Evolutionary conservation across 2,113 vertebrate genomes (phyloP).

Genomic region (Antigone vipio): DNA sequence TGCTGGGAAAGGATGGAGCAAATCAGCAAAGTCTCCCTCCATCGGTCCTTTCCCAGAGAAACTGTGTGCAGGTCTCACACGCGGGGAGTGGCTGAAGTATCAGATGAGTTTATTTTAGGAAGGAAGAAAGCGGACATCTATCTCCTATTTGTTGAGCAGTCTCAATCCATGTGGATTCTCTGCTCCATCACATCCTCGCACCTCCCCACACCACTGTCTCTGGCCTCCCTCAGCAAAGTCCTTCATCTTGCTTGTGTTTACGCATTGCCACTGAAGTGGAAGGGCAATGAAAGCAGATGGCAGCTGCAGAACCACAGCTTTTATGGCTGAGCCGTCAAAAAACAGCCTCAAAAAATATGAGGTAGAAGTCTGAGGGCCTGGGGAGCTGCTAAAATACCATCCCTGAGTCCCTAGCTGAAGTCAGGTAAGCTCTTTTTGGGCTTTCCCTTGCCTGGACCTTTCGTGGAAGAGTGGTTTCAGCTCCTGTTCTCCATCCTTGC

Average conservation of each 20-base stretch:
- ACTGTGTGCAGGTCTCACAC: fast-evolving
- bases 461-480: not conserved
- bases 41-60: not conserved
- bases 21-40: not conserved
- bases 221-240: not conserved
- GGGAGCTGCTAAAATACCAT: not conserved
- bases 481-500: not conserved
- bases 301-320: not conserved
- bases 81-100: not conserved
- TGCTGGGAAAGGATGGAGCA: not conserved
- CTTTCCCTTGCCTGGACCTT: not conserved
- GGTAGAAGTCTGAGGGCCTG: not conserved
- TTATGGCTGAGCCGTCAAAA: not conserved
- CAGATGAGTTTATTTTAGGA: not conserved
- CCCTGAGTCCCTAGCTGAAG: fast-evolving
- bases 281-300: not conserved
- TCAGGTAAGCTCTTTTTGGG: not conserved
- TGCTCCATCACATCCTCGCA: not conserved
- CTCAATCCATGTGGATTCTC: not conserved
- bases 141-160: not conserved
- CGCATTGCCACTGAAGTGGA: not conserved
- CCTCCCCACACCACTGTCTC: not conserved
- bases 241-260: not conserved
- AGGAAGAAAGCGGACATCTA: not conserved
- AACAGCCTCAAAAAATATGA: fast-evolving